Base-by-base conservation (phyloP, 1,140 invertebrate species). In the Plutomurus gul region DNA sequence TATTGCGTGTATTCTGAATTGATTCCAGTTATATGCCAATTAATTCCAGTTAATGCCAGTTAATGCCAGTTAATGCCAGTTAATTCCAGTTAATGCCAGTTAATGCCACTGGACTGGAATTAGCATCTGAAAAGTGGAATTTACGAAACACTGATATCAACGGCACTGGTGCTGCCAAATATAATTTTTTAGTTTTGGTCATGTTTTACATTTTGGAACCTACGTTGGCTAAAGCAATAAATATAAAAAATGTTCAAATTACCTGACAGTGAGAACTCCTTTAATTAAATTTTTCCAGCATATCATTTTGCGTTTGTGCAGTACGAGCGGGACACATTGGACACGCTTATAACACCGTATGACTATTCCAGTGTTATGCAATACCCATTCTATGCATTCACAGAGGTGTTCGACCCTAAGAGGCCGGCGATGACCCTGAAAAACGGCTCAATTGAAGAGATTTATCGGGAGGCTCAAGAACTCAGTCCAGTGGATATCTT, bases 331-430 rank as follows among this genome's bases (percentile, higher is more conserved):
- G n/a, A 20, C 13, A 3, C 18, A 7, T 18, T 43, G 18, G 13
- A 65, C 37, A 30, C 75, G n/a, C 18, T 36, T 71, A 37, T 56
- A 36, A 33, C 37, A 10, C 76, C 76, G 0, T 77, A 77, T 30
- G 76, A 77, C 37, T 77, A 77, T 47, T 46, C 20, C 11, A 77
- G 76, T 25, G 36, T 72, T 3, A 77, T 77, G 76, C 76, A 77
- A 3, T 77, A 77, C 25, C 76, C 76, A 20, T 51, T 27, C 40
- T 46, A 30, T 47, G 13, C 76, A 18, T 77, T 39, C 22, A 16
- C 76, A 0, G 16, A 33, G 5, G 7, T 18, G 7, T 39, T 22
- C 25, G 39, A 73, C 25, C 3, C 3, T 22, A 6, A 6, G 1
- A 51, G 25, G 7, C 76, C 47, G n/a, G 75, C 60, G 1, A 70